phyloP scores from a whole-genome alignment of 2,797 vertebrate genomes.

The Galago senegalensis region DNA sequence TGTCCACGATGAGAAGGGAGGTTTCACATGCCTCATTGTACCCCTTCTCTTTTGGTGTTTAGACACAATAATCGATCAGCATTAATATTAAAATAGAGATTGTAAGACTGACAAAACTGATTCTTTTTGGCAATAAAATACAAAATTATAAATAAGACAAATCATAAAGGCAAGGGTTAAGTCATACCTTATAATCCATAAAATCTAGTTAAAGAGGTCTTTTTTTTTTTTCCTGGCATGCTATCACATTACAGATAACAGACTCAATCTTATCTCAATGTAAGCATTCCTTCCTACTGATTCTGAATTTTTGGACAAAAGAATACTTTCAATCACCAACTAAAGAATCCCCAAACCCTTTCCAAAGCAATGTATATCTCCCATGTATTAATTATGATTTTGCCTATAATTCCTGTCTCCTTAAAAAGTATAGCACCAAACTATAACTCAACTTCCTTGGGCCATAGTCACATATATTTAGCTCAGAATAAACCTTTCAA shows the following conservation, averaged over 20 bases:
- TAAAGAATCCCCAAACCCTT: neutral
- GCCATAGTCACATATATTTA: neutral
- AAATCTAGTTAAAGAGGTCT: neutral
- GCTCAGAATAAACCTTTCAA: neutral
- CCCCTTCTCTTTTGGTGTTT: neutral
- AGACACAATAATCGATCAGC: neutral
- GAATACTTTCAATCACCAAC: neutral
- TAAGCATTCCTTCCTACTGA: neutral
- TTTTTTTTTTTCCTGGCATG: neutral
- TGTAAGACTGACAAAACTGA: neutral
- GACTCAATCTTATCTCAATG: neutral
- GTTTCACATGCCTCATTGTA: neutral
- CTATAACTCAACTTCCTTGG: neutral
- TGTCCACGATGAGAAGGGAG: neutral
- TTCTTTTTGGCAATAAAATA: neutral
- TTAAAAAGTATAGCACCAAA: neutral
- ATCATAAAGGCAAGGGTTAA: neutral
- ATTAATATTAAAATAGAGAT: neutral
- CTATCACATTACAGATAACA: neutral
- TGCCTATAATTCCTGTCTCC: neutral
- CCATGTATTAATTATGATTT: neutral
- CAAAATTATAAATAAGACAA: neutral
- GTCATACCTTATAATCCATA: neutral
- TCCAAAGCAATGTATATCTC: neutral
- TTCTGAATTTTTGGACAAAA: neutral